These are phyloP conservation scores for Corbicula japonica DNA, from an alignment of 2,888 invertebrate genomes.

Conservation along the genomic window DNA sequence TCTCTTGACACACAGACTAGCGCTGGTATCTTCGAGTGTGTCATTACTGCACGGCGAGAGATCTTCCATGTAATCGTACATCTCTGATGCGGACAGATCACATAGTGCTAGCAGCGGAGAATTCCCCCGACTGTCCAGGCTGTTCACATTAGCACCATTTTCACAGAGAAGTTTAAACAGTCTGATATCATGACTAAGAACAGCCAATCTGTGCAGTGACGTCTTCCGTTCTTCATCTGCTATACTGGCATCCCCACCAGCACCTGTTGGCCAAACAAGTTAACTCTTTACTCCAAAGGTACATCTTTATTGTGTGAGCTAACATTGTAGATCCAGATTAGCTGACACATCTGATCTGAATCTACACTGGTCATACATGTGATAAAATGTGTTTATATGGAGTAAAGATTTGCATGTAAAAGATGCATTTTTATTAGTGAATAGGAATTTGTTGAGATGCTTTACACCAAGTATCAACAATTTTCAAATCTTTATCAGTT, in stretches of 20 bases:
- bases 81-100: conserved; percentile 73
- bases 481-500: too few relatives aligned
- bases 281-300: too few relatives aligned
- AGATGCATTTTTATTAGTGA: too few relatives aligned
- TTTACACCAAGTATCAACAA: too few relatives aligned
- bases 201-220: conserved; percentile 75
- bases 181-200: conserved; percentile 74
- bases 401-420: too few relatives aligned
- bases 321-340: too few relatives aligned
- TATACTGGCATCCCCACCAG: conserved; percentile 80
- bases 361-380: too few relatives aligned
- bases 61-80: conserved; percentile 76
- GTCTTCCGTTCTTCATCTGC: conserved; percentile 76
- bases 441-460: too few relatives aligned
- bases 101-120: conserved; percentile 80
- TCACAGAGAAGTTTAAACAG: conserved; percentile 77
- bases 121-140: conserved; percentile 74
- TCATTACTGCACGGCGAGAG: conserved; percentile 76
- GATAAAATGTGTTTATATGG: too few relatives aligned
- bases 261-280: too few relatives aligned
- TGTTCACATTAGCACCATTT: conserved; percentile 79
- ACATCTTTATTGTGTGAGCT: too few relatives aligned
- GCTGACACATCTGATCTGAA: too few relatives aligned
- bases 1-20: conserved; percentile 70
- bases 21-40: conserved; percentile 72